Evolutionary conservation across 2,113 vertebrate genomes (phyloP).

Genomic region (Pyrgilauda ruficollis): DNA sequence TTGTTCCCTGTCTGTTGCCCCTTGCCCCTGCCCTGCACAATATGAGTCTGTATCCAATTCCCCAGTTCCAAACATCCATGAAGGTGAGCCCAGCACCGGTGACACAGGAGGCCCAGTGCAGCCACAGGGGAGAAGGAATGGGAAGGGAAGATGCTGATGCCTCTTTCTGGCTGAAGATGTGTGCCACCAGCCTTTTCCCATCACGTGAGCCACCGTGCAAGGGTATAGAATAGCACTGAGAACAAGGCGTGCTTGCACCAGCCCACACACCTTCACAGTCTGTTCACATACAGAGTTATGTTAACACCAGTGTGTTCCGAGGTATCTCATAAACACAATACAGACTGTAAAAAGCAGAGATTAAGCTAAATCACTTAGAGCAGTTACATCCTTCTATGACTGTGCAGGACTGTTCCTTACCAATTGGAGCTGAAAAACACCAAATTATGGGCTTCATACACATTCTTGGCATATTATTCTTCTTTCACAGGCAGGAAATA

Average conservation of each 20-base stretch:
- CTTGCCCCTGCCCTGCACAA: neutral
- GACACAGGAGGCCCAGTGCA: accelerated
- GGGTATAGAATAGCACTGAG: accelerated
- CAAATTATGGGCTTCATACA: neutral
- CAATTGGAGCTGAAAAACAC: neutral
- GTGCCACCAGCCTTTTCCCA: neutral
- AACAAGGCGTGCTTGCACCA: neutral
- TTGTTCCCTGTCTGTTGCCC: neutral
- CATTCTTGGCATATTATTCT: neutral
- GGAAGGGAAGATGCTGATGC: neutral
- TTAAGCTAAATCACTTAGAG: neutral
- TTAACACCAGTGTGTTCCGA: neutral
- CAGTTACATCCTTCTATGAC: neutral
- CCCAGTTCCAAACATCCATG: neutral
- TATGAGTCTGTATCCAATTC: neutral
- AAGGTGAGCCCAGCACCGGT: accelerated
- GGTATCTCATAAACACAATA: neutral
- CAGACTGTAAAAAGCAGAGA: neutral
- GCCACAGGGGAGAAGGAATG: neutral
- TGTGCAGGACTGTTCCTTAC: neutral
- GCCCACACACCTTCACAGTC: neutral
- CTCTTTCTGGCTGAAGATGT: neutral
- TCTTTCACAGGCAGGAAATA: neutral
- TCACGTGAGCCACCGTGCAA: accelerated
- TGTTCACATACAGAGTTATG: accelerated